Percentiles rank a stretch among this genome's conserved stretches.
Conservation (phyloP, 2,888 invertebrate species). For the Bedellia somnulentella region DNA sequence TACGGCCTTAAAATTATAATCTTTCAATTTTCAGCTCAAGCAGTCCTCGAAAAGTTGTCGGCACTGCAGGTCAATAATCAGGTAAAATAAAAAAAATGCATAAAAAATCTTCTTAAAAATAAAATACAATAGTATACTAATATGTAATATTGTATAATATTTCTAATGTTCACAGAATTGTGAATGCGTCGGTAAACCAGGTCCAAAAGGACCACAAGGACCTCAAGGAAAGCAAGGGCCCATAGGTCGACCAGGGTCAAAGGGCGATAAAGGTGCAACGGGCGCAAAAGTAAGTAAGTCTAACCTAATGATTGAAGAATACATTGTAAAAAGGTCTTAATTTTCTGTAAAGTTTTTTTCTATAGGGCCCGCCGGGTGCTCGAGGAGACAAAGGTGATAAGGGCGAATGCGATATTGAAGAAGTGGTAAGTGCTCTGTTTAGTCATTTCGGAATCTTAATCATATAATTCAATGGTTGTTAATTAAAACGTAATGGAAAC, state of each 20-base stretch:
- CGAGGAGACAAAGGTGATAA: conserved; percentile 24
- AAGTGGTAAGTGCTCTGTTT: too few species aligned
- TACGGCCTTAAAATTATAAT: too few species aligned
- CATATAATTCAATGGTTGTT: too few species aligned
- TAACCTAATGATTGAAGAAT: not conserved
- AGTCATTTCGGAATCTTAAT: too few species aligned
- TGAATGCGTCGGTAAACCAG: conserved; percentile 55
- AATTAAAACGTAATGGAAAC: too few species aligned
- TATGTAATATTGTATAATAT: too few species aligned
- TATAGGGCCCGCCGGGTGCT: not conserved
- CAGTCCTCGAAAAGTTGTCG: too few species aligned
- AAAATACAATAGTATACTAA: not conserved
- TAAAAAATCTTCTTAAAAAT: not conserved
- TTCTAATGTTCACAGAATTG: too few species aligned
- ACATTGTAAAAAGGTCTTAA: not conserved
- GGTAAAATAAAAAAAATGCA: not conserved
- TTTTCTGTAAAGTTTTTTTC: not conserved
- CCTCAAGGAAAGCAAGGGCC: conserved; percentile 34
- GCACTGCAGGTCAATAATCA: too few species aligned
- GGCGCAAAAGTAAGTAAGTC: not conserved
- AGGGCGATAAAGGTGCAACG: conserved; percentile 26
- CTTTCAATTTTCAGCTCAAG: too few species aligned
- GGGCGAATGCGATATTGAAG: conserved; percentile 17
- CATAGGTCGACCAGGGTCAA: conserved; percentile 45
- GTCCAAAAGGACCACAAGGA: conserved; percentile 51